Base-by-base conservation (phyloP, 2,797 vertebrate species). In the Philypnodon macrostomus region DNA sequence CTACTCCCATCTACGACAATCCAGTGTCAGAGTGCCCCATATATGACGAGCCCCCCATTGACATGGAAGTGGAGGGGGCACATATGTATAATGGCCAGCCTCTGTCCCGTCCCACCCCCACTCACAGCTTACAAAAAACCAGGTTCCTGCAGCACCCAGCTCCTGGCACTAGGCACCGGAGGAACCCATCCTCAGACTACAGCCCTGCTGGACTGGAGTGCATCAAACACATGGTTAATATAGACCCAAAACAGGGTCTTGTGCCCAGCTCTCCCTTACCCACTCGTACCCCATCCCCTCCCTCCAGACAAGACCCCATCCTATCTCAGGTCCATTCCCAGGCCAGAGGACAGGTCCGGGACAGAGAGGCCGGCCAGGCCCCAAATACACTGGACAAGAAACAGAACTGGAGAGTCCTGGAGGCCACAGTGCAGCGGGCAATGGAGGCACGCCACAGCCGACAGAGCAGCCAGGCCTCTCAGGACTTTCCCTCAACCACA, bases 141-240 rank as follows among this genome's bases (percentile, higher is more conserved):
- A 90, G 88, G 67, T 87, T 89, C 21, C 83, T 93, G 21, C 92
- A 90, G 49, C 90, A 89, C 44, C 89, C 90, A 5, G 64, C 72
- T 24, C 73, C 87, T 13, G 87, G 86, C 7, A 79, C 81, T 52
- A 90, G 90, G 71, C 90, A 92, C 32, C 67, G 67, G 33, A 89
- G 87, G 65, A 92, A 87, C 29, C 85, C 90, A 6, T 91, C 91
- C 47, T 88, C 92, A 1, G 92, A 96, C 49, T 95, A 95, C 56
- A 95, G 93, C 75, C 93, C 91, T 7, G 92, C 91, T 51, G 94
- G 93, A 47, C 90, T 92, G 72, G 94, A 95, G 58, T 95, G 93
- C 70, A 94, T 95, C 73, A 94, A 92, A 72, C 93, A 96, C 77
- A 95, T 95, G 94, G 84, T 96, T 55, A 96, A 93, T 0, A 73